Evolutionary conservation across 2,797 vertebrate genomes (phyloP).

Genomic region (Bradypodion ventrale): DNA sequence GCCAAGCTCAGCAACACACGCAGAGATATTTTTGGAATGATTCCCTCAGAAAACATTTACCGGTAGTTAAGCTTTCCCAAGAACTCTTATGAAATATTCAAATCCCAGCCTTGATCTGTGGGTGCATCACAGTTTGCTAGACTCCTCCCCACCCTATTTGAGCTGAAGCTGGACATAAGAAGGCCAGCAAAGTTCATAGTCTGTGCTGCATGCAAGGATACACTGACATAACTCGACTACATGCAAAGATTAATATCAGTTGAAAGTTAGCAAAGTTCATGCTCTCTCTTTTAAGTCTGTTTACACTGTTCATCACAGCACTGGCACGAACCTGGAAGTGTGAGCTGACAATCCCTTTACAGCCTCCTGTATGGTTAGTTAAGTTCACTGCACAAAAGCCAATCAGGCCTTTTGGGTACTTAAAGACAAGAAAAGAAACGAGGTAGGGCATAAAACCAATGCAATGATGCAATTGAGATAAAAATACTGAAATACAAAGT

Average conservation of each 20-base stretch:
- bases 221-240: constrained; percentile 25
- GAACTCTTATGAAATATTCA: background rate
- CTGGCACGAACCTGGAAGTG: background rate
- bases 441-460: too few relatives aligned
- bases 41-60: background rate
- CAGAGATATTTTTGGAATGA: background rate
- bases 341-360: background rate
- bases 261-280: background rate
- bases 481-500: too few relatives aligned
- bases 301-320: background rate
- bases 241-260: background rate
- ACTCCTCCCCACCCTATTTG: background rate
- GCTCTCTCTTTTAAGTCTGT: background rate
- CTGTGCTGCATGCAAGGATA: background rate
- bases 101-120: constrained; percentile 39
- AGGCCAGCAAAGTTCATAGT: constrained; percentile 43
- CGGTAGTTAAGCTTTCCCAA: too few relatives aligned
- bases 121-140: background rate
- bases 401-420: too few relatives aligned
- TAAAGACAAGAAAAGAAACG: too few relatives aligned
- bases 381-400: too few relatives aligned
- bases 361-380: background rate
- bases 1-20: background rate
- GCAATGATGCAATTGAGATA: too few relatives aligned
- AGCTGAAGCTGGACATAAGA: background rate